Evolutionary conservation across 2,113 vertebrate genomes (phyloP), one percentile per base, ranked within the genome.

Genomic region (Pterocles gutturalis): DNA sequence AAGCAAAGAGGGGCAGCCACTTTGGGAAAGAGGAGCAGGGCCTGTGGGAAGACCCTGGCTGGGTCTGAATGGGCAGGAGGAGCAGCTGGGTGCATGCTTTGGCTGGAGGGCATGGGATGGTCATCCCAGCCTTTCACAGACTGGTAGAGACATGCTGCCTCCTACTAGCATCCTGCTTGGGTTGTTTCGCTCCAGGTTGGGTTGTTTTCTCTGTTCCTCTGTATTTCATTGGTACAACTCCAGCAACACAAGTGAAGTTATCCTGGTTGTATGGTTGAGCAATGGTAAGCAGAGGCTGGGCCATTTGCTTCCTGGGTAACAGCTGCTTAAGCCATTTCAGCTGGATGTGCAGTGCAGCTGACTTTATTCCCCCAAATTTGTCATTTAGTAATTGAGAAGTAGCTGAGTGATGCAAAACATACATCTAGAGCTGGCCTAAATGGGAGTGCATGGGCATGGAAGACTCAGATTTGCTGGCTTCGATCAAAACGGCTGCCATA

Each of bases 311-410:
- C 81, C 55, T 65, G 70, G 51, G n/a, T 70, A 77, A 41, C 31
- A 60, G 49, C 16, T 87, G 51, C 57, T 95, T 54, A 89, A 94
- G 86, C 11, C 34, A 57, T 89, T 92, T 91, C 88, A 95, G 33
- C 85, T 84, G 69, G 57, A 45, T 69, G 16, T 66, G 54, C 33
- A n/a, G 41, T 58, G 36, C 45, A 88, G 41, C 90, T 92, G 84
- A 69, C 58, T 79, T 87, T 80, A 53, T 77, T 92, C 64, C 51
- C 34, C 46, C 31, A 62, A 31, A 25, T 78, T 83, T 96, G 62
- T 80, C 13, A 92, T 89, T 89, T 76, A 70, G 73, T 75, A 62
- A 51, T 17, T 14, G 38, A 57, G n/a, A 77, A 83, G 17, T 49
- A 86, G 22, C 31, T n/a, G 34, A 46, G 51, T 1, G 2, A 80